Conservation (phyloP, 2,797 vertebrate genomes). For the Novumbra hubbsi region DNA sequence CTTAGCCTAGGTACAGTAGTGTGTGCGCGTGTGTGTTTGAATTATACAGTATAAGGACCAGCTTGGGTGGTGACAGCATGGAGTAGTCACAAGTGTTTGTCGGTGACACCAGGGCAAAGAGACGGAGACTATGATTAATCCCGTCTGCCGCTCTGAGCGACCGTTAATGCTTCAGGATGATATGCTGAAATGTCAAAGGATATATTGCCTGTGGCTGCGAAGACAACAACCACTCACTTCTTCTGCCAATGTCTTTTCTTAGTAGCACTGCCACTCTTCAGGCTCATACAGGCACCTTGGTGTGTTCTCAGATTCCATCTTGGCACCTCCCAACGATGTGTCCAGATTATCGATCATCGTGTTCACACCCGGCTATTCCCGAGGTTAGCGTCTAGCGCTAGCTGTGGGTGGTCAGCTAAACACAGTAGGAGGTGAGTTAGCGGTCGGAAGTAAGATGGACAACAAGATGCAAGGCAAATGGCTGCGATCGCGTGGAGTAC, state of each 20-base stretch:
- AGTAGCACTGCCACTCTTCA: not conserved
- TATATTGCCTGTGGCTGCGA: slow-evolving; percentile 65
- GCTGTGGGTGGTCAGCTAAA: no score
- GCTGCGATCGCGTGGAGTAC: no score
- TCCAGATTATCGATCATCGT: no score
- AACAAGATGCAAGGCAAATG: no score
- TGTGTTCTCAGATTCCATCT: no score
- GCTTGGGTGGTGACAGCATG: slow-evolving; percentile 55
- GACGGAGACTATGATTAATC: slow-evolving; percentile 71
- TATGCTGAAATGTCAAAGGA: slow-evolving; percentile 75
- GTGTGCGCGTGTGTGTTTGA: not conserved
- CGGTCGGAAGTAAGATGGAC: no score
- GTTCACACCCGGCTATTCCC: no score
- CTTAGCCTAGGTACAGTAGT: not conserved
- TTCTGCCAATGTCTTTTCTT: not conserved
- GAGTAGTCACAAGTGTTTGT: slow-evolving; percentile 65
- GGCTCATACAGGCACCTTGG: not conserved
- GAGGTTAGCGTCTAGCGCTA: no score
- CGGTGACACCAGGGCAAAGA: slow-evolving; percentile 61
- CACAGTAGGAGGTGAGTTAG: no score
- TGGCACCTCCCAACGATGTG: no score
- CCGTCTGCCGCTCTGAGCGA: slow-evolving; percentile 64
- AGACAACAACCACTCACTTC: slow-evolving; percentile 60
- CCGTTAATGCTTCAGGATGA: slow-evolving; percentile 73
- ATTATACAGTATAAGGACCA: not conserved